Evolutionary conservation across 2,888 invertebrate genomes (phyloP).

Genomic region (Magallana nippona): DNA sequence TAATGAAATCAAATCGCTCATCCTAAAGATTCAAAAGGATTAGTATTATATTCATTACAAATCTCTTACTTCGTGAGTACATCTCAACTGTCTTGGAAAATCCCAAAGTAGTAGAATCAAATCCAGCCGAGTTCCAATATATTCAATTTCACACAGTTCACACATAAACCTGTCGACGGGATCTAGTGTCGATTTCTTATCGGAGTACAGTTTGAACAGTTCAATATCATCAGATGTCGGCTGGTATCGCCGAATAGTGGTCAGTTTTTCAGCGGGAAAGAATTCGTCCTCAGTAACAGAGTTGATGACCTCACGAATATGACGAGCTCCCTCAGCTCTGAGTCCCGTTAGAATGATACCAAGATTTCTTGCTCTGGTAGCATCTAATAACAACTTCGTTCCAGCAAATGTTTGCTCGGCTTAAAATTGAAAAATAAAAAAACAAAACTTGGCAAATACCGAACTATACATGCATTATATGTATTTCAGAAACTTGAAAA

Average conservation of each 20-base stretch:
- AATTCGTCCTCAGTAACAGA: constrained; percentile 62
- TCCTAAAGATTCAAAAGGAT: too few species aligned
- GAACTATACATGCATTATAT: too few species aligned
- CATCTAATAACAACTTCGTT: constrained; percentile 63
- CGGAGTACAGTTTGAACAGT: constrained; percentile 66
- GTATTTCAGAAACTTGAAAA: too few species aligned
- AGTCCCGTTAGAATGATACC: constrained; percentile 69
- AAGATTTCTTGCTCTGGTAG: constrained; percentile 68
- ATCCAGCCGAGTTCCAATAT: constrained; percentile 66
- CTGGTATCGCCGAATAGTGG: constrained; percentile 70
- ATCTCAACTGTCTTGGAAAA: constrained; percentile 64
- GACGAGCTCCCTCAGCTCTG: constrained; percentile 58
- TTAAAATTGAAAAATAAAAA: too few species aligned
- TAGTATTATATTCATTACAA: neutral
- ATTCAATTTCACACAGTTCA: constrained; percentile 68
- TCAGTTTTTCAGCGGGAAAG: constrained; percentile 67
- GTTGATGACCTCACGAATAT: constrained; percentile 61
- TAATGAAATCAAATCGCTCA: too few species aligned
- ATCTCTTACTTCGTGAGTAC: constrained; percentile 55
- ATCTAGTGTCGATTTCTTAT: constrained; percentile 60
- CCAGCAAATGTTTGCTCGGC: constrained; percentile 1
- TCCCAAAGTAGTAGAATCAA: constrained; percentile 68
- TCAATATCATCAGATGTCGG: constrained; percentile 70
- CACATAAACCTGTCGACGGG: constrained; percentile 71
- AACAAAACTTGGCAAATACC: too few species aligned